These are phyloP conservation scores for Gymnothorax reevesii DNA, from an alignment of 2,797 vertebrate genomes.

Conservation along the genomic window DNA sequence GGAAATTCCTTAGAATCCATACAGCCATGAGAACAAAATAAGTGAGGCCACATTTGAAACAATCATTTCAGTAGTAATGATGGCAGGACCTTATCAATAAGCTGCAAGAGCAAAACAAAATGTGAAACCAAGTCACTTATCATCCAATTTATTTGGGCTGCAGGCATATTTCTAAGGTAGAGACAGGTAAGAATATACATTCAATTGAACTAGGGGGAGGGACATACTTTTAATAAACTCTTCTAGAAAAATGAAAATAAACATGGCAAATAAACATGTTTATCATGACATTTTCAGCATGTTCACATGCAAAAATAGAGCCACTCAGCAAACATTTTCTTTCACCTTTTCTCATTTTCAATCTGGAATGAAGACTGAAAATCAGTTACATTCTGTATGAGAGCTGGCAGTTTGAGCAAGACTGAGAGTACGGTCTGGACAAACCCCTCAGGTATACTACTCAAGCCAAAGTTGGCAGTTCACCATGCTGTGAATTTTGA, in stretches of 20 bases:
- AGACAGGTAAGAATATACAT: not conserved
- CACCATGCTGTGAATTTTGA: not conserved
- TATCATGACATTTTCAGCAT: not conserved
- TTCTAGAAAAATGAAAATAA: not conserved
- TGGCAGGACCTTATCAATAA: constrained; percentile 1
- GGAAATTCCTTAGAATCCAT: constrained; percentile 46
- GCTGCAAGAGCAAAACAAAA: not conserved
- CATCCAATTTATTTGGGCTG: not conserved
- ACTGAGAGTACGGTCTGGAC: not conserved
- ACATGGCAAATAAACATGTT: not conserved
- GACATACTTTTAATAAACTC: not conserved
- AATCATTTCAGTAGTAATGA: not conserved
- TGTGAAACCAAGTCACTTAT: constrained; percentile 9
- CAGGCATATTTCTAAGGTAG: not conserved
- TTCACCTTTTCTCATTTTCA: not conserved
- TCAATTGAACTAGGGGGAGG: not conserved
- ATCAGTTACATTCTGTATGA: not conserved
- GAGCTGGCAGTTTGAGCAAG: not conserved
- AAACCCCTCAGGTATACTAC: not conserved
- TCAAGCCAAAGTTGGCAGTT: not conserved
- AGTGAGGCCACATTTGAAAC: constrained; percentile 62
- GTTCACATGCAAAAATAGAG: not conserved
- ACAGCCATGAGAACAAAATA: constrained; percentile 56
- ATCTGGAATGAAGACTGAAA: not conserved
- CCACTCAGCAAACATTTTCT: not conserved